phyloP scores from a whole-genome alignment of 2,113 vertebrate species.

The Xenopus tropicalis region UCB_Xtro_10.0 CM004450.2:90082001-90082500 shows the following conservation, averaged over 20 bases:
- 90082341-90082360: slow-evolving; percentile 58
- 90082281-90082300: slow-evolving; percentile 65
- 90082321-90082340: slow-evolving; percentile 62
- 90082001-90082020: no score
- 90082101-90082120: neutral
- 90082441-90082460: slow-evolving; percentile 33
- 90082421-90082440: slow-evolving; percentile 43
- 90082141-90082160: neutral
- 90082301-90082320: slow-evolving; percentile 64
- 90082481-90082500: no score
- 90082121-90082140: neutral
- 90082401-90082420: slow-evolving; percentile 53
- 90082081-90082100: no score
- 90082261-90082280: slow-evolving; percentile 62
- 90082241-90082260: slow-evolving; percentile 58
- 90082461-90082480: slow-evolving; percentile 11
- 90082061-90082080: no score
- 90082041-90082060: no score
- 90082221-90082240: slow-evolving; percentile 55
- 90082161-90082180: slow-evolving; percentile 16
- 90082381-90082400: slow-evolving; percentile 53
- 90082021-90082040: no score
- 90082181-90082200: slow-evolving; percentile 52
- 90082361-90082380: slow-evolving; percentile 65
- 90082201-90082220: slow-evolving; percentile 62